Percentiles rank a stretch among this genome's conserved stretches.
Conservation (phyloP, 2,888 invertebrate genomes). For the Melinopterus prodromus region DNA sequence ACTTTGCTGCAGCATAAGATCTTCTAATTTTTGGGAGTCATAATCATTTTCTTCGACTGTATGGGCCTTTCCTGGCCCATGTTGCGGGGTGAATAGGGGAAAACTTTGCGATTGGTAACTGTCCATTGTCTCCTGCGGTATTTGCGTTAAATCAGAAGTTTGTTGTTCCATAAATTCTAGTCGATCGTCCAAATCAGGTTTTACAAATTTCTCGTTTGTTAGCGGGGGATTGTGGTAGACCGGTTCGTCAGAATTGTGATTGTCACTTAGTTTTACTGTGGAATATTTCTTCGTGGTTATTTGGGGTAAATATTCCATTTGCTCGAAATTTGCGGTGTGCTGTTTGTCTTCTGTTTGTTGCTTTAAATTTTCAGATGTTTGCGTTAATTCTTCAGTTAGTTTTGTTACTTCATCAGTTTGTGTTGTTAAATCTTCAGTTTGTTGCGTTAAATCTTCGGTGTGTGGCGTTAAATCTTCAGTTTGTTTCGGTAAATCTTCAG, state of each 20-base stretch:
- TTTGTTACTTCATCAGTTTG: conserved; percentile 45
- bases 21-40: too few relatives aligned
- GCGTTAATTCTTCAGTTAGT: conserved; percentile 45
- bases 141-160: conserved; percentile 38
- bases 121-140: conserved; percentile 42
- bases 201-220: background rate
- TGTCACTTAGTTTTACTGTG: conserved; percentile 20
- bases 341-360: conserved; percentile 47
- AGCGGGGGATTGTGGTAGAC: background rate
- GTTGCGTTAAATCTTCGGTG: conserved; percentile 37
- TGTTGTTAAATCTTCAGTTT: conserved; percentile 50
- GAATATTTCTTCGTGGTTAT: conserved; percentile 30
- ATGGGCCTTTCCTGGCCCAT: too few relatives aligned
- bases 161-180: conserved; percentile 38
- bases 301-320: conserved; percentile 42
- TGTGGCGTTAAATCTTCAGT: conserved; percentile 41
- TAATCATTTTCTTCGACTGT: too few relatives aligned
- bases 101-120: conserved; percentile 20
- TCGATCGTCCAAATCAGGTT: background rate
- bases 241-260: conserved; percentile 27
- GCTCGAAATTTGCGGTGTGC: conserved; percentile 43
- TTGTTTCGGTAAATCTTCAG: conserved; percentile 39
- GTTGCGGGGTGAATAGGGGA: background rate
- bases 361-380: conserved; percentile 44
- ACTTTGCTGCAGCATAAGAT: background rate